These are phyloP conservation scores for Aphidoletes aphidimyza DNA, from an alignment of 2,888 invertebrate species.

Conservation along the genomic window DNA sequence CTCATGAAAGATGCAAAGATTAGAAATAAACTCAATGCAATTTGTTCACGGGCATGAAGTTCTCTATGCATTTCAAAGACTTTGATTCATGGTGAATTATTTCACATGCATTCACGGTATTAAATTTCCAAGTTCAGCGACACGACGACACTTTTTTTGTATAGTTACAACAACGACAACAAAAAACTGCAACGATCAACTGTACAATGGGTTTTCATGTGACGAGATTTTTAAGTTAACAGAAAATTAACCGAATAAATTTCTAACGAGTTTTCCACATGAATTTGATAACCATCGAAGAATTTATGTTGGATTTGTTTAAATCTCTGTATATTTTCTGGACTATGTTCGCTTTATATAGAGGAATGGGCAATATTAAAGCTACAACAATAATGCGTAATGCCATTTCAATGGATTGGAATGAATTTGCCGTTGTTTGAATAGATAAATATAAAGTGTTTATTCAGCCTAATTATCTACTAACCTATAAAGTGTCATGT, in stretches of 20 bases:
- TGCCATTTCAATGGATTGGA: neutral
- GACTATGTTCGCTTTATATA: neutral
- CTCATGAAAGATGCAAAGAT: no score
- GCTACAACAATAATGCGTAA: neutral
- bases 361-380: neutral
- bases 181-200: neutral
- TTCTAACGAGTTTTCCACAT: no score
- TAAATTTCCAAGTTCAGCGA: neutral
- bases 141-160: neutral
- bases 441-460: neutral
- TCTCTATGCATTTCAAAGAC: neutral
- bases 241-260: no score
- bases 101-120: neutral
- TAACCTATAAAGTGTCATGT: constrained; percentile 25
- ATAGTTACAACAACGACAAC: neutral
- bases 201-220: neutral
- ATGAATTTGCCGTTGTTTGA: neutral
- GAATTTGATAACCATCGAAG: no score
- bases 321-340: no score
- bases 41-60: no score
- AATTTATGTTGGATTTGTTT: no score
- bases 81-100: neutral
- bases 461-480: constrained; percentile 26
- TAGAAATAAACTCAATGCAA: no score
- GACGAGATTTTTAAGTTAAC: neutral